Conservation (phyloP, 1,140 invertebrate genomes). For the Tetragnatha versicolor region DNA sequence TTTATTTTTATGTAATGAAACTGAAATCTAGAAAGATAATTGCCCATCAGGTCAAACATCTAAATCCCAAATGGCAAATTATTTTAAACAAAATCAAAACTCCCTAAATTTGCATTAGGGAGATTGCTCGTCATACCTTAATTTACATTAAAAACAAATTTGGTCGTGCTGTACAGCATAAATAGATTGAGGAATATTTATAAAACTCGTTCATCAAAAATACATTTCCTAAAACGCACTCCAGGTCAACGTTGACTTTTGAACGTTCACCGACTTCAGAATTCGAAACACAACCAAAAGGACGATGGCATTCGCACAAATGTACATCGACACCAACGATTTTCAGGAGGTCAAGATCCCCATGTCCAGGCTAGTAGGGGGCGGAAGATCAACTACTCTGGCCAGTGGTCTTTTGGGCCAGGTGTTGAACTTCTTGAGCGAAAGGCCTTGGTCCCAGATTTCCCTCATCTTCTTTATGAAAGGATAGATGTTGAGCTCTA, state of each 20-base stretch:
- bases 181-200: background rate
- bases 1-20: no score
- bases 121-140: background rate
- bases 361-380: constrained; percentile 26
- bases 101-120: background rate
- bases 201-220: background rate
- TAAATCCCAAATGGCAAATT: no score
- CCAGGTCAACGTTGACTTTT: background rate
- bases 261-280: background rate
- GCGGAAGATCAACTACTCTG: constrained; percentile 12
- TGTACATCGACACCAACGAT: background rate
- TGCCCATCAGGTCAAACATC: no score
- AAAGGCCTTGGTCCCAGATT: constrained; percentile 66
- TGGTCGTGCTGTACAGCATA: background rate
- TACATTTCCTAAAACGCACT: background rate
- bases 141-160: background rate
- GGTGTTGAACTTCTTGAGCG: constrained; percentile 65
- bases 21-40: no score
- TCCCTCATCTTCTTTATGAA: constrained; percentile 67
- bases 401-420: constrained; percentile 70
- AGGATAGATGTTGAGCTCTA: constrained; percentile 73
- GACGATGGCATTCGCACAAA: constrained; percentile 35
- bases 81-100: background rate
- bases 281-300: constrained; percentile 18
- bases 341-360: constrained; percentile 47